These are phyloP conservation scores for Himantopus leucocephalus DNA, from an alignment of 2,113 vertebrate genomes.

Conservation along the genomic window DNA sequence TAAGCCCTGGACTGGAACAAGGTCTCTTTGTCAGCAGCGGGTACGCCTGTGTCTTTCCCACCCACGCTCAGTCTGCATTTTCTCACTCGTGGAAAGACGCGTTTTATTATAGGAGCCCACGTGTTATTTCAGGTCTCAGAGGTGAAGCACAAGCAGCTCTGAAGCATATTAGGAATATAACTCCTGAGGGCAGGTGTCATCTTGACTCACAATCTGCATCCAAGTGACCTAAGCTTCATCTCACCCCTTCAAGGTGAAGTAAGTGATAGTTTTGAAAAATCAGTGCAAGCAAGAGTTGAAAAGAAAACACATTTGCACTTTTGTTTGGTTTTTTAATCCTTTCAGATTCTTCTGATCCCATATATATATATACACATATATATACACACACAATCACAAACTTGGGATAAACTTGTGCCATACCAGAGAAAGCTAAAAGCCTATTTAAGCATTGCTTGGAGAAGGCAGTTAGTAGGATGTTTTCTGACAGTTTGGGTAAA, in stretches of 20 bases:
- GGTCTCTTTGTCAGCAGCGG: background rate
- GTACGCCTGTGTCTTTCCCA: rapidly evolving
- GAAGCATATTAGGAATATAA: background rate
- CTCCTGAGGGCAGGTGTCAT: background rate
- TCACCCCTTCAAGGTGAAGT: background rate
- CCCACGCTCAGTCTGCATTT: background rate
- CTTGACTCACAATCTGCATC: background rate
- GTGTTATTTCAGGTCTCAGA: background rate
- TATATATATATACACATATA: background rate
- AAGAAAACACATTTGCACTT: background rate
- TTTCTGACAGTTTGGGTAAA: constrained; percentile 54
- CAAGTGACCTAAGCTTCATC: background rate
- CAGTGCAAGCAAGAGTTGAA: background rate
- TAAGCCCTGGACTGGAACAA: background rate
- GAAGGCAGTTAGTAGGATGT: constrained; percentile 32
- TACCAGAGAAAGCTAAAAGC: constrained; percentile 36
- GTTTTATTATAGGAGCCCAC: background rate
- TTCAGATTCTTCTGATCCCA: constrained; percentile 1
- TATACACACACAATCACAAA: background rate
- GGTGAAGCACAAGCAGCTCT: background rate
- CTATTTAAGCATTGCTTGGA: constrained; percentile 10
- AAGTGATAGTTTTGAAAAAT: background rate
- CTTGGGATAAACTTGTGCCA: background rate
- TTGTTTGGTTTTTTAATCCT: background rate
- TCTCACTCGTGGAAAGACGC: background rate